Base-by-base conservation (phyloP, 2,888 invertebrate genomes). In the Cabera pusaria region DNA sequence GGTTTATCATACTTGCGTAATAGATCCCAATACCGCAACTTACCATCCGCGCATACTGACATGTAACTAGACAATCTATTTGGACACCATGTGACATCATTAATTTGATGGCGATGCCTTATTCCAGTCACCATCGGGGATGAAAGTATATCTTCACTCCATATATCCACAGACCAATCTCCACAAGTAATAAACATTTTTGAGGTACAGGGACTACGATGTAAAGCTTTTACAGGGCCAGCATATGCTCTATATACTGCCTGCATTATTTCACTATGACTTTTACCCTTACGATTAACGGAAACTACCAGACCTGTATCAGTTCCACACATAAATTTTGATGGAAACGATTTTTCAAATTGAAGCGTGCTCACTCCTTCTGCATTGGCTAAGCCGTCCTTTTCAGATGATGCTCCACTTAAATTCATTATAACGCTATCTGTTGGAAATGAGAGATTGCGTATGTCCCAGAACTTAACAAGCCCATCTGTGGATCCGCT, bases 1-100 rank as follows among this genome's bases (percentile, higher is more conserved):
- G 96, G 94, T 21, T 91, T 90, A 36, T 90, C 90, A 44, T 93
- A 93, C 63, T 93, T 92, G 45, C 94, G 90, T 14, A 95, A 74
- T 10, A 96, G 76, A 77, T 96, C 96, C 95, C 95, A 96, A 21
- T 93, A 92, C 52, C 95, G 93, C 20, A 96, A 74, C 6, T 91
- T 91, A 0, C 96, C 96, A 58, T 93, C 93, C 5, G 33, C 51
- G 6, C 66, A 54, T 1, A 73, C 63, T 1, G 72, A 49, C 73
- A 79, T 75, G 36, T 71, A 78, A 26, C 69, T 56, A 4, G 78
- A 79, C 19, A 91, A 90, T 51, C 71, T 64, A 6, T 65, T 55
- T 5, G 77, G 76, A 6, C 72, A 58, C 74, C 75, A 81, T 6
- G 56, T 56, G n/a, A 65, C 72, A 19, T 77, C 80, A 21, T 52